These are phyloP conservation scores for Drosophila paranaensis DNA, from an alignment of 2,888 invertebrate genomes.

Conservation along the genomic window DNA sequence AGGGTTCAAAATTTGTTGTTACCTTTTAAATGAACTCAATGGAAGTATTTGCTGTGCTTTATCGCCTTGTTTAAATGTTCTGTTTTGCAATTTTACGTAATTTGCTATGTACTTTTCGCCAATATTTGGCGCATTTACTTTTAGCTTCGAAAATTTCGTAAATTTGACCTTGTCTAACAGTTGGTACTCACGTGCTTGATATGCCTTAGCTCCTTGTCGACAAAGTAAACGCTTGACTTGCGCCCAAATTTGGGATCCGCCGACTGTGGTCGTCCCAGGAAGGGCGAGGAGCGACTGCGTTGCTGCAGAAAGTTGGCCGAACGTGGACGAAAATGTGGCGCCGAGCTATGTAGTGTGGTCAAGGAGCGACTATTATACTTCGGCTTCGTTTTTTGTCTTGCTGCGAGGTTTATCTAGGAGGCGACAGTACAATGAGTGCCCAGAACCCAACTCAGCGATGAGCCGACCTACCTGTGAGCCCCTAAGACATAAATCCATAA, in stretches of 20 bases:
- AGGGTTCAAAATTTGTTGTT: too few relatives aligned
- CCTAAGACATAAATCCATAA: slow-evolving; percentile 84
- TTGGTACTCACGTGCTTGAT: slow-evolving; percentile 54
- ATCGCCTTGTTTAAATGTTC: too few relatives aligned
- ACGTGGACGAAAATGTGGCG: slow-evolving; percentile 77
- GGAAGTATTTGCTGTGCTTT: neutral
- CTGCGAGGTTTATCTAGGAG: slow-evolving; percentile 84
- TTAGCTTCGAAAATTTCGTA: neutral
- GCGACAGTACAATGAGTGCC: neutral
- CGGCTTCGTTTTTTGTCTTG: slow-evolving; percentile 83
- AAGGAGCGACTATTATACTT: slow-evolving; percentile 77
- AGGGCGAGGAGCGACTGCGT: slow-evolving; percentile 79
- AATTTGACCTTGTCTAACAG: neutral
- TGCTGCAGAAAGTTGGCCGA: slow-evolving; percentile 83
- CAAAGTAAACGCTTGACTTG: slow-evolving; percentile 60
- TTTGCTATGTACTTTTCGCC: neutral
- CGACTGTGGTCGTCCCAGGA: slow-evolving; percentile 82
- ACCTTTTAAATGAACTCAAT: neutral
- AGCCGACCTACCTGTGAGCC: slow-evolving; percentile 83
- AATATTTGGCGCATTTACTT: neutral
- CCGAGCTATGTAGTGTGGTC: slow-evolving; percentile 58
- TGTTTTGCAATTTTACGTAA: neutral
- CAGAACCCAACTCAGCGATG: neutral
- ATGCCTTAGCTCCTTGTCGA: slow-evolving; percentile 60
- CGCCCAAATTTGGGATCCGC: slow-evolving; percentile 83